Base-by-base conservation (phyloP, 2,888 invertebrate species). In the Calephelis perditalis region DNA sequence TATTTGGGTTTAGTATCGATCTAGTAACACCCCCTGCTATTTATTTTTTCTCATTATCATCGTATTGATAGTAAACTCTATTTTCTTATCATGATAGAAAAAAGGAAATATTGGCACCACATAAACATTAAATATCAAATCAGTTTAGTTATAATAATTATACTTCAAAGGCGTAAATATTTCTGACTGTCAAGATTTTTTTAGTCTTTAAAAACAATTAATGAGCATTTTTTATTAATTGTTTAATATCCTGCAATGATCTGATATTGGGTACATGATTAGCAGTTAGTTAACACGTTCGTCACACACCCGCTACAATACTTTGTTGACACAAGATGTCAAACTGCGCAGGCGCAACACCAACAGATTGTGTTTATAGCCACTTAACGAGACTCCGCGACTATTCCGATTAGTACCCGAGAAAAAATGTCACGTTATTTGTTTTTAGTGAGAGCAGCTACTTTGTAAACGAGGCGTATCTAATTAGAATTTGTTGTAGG, bases 321-420 rank as follows among this genome's bases (percentile, higher is more conserved):
- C 73, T 66, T 62, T 86, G 76, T 81, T 82, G 81, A 77, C 74
- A 72, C 69, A 74, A 77, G 75, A 78, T 74, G 81, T 80, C 83
- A 78, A 77, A 77, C 79, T 78, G 82, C 83, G 84, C 86, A 75
- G 80, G 82, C 88, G 81, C 82, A 76, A 63, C 63, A 72, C 81
- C 88, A 89, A 89, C 82, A 87, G 82, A 87, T 86, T 90, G 88
- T 90, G 89, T 90, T 89, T 90, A 90, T 86, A 83, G 89, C 86
- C 88, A 90, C 83, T 90, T 90, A 90, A 90, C 89, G 75, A 81
- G 74, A 75, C 67, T 70, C 79, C 71, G 89, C 80, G 79, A 89
- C 75, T 86, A 86, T 90, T 89, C 90, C 82, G 85, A 88, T 88
- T 85, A 88, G 83, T 82, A 75, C 77, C 76, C 80, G 82, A 73